Base-by-base conservation (phyloP, 2,113 vertebrate species). In the Scomber scombrus region DNA sequence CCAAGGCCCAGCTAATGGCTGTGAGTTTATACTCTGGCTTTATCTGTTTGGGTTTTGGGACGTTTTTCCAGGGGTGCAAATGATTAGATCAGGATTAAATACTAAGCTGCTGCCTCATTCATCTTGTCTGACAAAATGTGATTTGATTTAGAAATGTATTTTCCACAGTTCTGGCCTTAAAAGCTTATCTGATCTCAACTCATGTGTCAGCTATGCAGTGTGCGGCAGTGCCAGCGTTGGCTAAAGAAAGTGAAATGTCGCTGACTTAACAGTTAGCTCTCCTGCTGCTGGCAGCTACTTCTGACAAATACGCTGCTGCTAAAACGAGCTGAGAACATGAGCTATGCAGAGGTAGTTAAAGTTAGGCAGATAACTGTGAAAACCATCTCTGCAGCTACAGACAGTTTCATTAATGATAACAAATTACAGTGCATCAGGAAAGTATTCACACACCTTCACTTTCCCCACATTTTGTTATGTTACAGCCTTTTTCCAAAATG, bases 51-150 rank as follows among this genome's bases (percentile, higher is more conserved):
- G 18, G 34, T 40, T 40, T 40, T 40, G 34, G 34, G 34, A 40
- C 6, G 11, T 60, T 74, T 74, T 18, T 65, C 46, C 77, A 62
- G 14, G 40, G 5, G 6, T 54, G 55, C 18, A 21, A 0, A 40
- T 43, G 8, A 85, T 68, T 62, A 58, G 0, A 71, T 11, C 23
- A 12, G 31, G 23, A 80, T 91, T 71, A 51, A 67, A 71, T 57
- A 40, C 31, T 16, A 43, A 62, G 18, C 3, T 40, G 5, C 52
- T 54, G 57, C 23, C 11, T 49, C 46, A 26, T 5, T 70, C 26
- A 23, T 19, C 5, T 4, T 45, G 18, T 40, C 54, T 56, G 61
- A 74, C 31, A 21, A 19, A 65, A 46, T 26, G 2, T 40, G 14
- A 43, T 56, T 69, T 54, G 31, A 64, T 58, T 58, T 54, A 8